phyloP scores from a whole-genome alignment of 2,113 vertebrate genomes.

The Galemys pyrenaicus region DNA sequence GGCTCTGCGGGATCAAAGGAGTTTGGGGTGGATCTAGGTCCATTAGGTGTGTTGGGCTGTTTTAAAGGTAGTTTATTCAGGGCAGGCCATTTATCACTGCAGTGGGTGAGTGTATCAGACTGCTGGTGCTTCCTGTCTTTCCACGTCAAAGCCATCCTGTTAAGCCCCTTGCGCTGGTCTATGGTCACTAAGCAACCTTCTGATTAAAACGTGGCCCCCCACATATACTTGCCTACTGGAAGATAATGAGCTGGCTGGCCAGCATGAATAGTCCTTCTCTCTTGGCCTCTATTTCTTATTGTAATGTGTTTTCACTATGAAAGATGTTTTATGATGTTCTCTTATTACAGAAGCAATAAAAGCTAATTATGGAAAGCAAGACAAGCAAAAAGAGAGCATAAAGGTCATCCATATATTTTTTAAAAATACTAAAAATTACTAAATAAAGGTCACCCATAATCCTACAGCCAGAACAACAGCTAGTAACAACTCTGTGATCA shows the following conservation, averaged over 20 bases:
- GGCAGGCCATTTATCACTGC: background rate
- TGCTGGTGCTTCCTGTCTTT: background rate
- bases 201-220: constrained; percentile 22
- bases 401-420: background rate
- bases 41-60: background rate
- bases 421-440: too few species aligned
- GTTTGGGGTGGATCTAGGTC: background rate
- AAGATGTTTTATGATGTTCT: constrained; percentile 24
- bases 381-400: background rate
- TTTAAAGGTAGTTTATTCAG: background rate
- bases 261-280: background rate
- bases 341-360: constrained; percentile 45
- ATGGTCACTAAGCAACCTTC: constrained; percentile 53
- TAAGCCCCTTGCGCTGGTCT: background rate
- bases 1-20: background rate
- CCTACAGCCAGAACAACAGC: background rate
- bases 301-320: background rate
- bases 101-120: background rate
- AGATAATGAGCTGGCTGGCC: background rate
- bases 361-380: constrained; percentile 42
- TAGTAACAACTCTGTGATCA: background rate
- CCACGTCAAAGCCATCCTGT: background rate
- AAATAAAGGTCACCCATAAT: background rate
- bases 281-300: background rate
- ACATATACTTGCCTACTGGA: background rate